Base-by-base conservation (phyloP, 2,113 vertebrate species). In the Acinonyx jubatus region DNA sequence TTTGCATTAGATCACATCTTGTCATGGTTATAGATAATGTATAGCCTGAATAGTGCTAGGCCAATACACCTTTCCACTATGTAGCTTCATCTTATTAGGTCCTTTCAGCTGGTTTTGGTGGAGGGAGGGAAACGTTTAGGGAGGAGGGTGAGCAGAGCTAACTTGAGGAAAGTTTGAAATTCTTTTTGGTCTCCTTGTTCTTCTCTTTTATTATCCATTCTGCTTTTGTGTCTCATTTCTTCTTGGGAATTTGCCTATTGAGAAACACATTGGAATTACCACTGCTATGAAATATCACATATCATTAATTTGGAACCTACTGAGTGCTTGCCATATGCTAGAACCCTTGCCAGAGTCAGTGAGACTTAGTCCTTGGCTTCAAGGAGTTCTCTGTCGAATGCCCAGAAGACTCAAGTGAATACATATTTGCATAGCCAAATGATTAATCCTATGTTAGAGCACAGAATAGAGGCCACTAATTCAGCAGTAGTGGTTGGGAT, bases 91-190 rank as follows among this genome's bases (percentile, higher is more conserved):
- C 13, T 83, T 91, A 41, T 29, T 71, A n/a, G 18, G 23, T 76
- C 82, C 33, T 90, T 83, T 89, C 83, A 91, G 25, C 69, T 57
- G 7, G 16, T 90, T 96, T 96, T 96, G 23, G 33, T 82, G 55
- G 45, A 95, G 92, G 68, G n/a, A 93, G 71, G 16, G 38, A 71
- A 68, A 71, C 21, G 61, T 61, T 57, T 14, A 63, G 31, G 36
- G 27, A 45, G 27, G 36, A 65, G 1, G 61, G n/a, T 38, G 8
- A 92, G 31, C 61, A 92, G 48, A 96, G 33, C 5, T 83, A 61
- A 4, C 81, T 93, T 96, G 45, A 81, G 45, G 71, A 89, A 92
- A 55, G 57, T 63, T 78, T 94, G 33, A 48, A 66, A 91, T n/a
- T 73, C 31, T 41, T 48, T 94, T 85, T 81, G 92, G 13, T 15